Evolutionary conservation across 2,888 invertebrate species (phyloP).

Genomic region (Metalampra italica): DNA sequence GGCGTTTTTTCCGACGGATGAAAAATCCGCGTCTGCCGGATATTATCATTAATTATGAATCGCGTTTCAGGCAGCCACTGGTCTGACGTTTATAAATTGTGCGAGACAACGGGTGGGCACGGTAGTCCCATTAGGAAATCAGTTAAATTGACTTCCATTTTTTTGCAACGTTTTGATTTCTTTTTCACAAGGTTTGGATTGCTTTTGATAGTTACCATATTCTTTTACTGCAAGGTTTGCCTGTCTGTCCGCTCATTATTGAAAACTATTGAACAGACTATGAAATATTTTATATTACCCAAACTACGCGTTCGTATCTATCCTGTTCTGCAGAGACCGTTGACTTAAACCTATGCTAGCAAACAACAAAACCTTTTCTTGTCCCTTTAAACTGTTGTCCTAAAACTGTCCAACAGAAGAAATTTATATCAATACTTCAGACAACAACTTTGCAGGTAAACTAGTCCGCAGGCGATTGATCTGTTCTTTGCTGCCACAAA

Average conservation of each 20-base stretch:
- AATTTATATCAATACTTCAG: not conserved
- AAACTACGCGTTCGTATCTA: too few species aligned
- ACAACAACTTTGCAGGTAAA: not conserved
- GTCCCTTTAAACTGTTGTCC: not conserved
- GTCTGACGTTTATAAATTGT: slow-evolving; percentile 53
- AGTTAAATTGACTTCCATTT: slow-evolving; percentile 4
- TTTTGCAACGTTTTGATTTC: not conserved
- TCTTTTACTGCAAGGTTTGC: too few species aligned
- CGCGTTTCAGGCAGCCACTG: slow-evolving; percentile 43
- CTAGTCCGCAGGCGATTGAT: slow-evolving; percentile 51
- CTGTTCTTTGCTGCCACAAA: slow-evolving; percentile 56
- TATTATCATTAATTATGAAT: slow-evolving; percentile 77
- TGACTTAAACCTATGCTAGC: too few species aligned
- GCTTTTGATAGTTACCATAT: too few species aligned
- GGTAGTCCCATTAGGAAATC: slow-evolving; percentile 10
- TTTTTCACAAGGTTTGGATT: not conserved
- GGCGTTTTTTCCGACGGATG: slow-evolving; percentile 55
- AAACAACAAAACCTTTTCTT: too few species aligned
- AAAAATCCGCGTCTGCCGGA: slow-evolving; percentile 68
- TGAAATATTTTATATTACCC: too few species aligned
- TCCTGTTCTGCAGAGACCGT: too few species aligned
- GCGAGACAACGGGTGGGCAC: slow-evolving; percentile 25
- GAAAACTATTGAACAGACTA: too few species aligned
- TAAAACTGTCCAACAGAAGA: not conserved
- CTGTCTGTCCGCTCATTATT: too few species aligned